A percentile compares a stretch with the other conserved stretches of the same genome.
Evolutionary conservation across 2,797 vertebrate genomes (phyloP).

Genomic region (Gambusia yucatana): DNA sequence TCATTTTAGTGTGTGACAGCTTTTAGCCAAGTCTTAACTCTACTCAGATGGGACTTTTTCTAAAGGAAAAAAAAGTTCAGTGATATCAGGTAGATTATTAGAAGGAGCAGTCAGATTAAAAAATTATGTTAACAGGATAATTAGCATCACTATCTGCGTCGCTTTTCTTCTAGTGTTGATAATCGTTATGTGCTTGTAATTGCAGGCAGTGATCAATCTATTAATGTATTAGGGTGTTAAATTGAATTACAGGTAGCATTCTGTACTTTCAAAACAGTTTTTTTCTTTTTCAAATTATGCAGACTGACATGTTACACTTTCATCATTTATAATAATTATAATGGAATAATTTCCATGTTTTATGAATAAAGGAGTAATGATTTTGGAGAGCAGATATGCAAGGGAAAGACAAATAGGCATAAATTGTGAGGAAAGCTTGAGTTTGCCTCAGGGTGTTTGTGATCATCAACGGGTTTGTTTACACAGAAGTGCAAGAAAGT

Average conservation of each 20-base stretch:
- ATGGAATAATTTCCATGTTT: not conserved
- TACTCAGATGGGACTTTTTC: slow-evolving; percentile 17
- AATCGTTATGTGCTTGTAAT: slow-evolving; percentile 49
- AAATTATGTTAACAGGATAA: slow-evolving; percentile 63
- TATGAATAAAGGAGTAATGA: slow-evolving; percentile 15
- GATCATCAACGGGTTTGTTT: slow-evolving; percentile 37
- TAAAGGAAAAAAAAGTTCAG: not conserved
- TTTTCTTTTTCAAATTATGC: not conserved
- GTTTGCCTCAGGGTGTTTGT: slow-evolving; percentile 31
- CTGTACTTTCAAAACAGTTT: slow-evolving; percentile 2
- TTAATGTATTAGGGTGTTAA: slow-evolving; percentile 28
- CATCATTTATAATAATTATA: slow-evolving; percentile 1
- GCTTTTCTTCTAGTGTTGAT: slow-evolving; percentile 49
- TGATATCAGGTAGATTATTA: slow-evolving; percentile 48
- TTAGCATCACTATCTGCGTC: slow-evolving; percentile 39
- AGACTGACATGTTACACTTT: slow-evolving; percentile 3
- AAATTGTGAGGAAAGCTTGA: slow-evolving; percentile 14
- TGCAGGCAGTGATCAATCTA: slow-evolving; percentile 52
- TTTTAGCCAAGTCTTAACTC: slow-evolving; percentile 8
- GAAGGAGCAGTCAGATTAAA: slow-evolving; percentile 50
- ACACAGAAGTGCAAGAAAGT: slow-evolving; percentile 14
- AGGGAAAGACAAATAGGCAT: not conserved
- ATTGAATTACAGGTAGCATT: slow-evolving; percentile 31
- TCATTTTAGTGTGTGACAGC: slow-evolving; percentile 5
- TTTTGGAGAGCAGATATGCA: slow-evolving; percentile 16